A percentile compares a stretch with the other conserved stretches of the same genome.
These are phyloP conservation scores for Syrphus vitripennis DNA, from an alignment of 2,888 invertebrate species.

Conservation along the genomic window DNA sequence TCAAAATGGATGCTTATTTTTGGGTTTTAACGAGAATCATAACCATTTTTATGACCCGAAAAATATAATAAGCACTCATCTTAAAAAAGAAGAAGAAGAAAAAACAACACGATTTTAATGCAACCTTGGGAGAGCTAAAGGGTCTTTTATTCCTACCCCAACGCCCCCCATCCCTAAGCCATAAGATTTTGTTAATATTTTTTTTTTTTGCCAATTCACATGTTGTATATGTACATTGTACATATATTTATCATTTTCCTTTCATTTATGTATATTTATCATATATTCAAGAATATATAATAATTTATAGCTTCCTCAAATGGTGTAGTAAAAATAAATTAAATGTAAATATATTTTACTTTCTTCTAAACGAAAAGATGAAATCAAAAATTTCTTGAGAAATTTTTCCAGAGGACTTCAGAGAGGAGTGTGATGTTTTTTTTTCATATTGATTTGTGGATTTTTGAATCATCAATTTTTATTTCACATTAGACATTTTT, in stretches of 20 bases:
- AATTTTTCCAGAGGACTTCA: background rate
- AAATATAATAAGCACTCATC: constrained; percentile 36
- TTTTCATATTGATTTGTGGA: constrained; percentile 13
- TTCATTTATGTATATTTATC: background rate
- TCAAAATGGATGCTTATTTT: constrained; percentile 12
- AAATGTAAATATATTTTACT: constrained; percentile 1
- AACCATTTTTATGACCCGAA: constrained; percentile 38
- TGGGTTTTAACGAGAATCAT: constrained; percentile 38
- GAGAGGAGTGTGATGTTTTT: background rate
- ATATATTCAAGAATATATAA: constrained; percentile 3
- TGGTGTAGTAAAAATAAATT: constrained; percentile 10
- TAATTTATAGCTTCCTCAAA: constrained; percentile 17
- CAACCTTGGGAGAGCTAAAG: background rate
- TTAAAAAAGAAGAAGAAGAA: background rate
- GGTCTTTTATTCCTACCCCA: background rate
- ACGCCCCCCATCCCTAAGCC: too few relatives aligned
- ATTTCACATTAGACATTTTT: background rate
- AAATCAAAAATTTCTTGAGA: background rate
- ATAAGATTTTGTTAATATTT: background rate
- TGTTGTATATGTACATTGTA: background rate
- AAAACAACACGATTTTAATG: background rate
- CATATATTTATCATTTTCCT: background rate
- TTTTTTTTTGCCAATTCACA: background rate
- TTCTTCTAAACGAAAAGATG: background rate
- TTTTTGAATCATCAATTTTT: constrained; percentile 21